A percentile compares a stretch with the other conserved stretches of the same genome.
Evolutionary conservation across 2,888 invertebrate species (phyloP).

Genomic region (Chaetogeoica ovagalla): DNA sequence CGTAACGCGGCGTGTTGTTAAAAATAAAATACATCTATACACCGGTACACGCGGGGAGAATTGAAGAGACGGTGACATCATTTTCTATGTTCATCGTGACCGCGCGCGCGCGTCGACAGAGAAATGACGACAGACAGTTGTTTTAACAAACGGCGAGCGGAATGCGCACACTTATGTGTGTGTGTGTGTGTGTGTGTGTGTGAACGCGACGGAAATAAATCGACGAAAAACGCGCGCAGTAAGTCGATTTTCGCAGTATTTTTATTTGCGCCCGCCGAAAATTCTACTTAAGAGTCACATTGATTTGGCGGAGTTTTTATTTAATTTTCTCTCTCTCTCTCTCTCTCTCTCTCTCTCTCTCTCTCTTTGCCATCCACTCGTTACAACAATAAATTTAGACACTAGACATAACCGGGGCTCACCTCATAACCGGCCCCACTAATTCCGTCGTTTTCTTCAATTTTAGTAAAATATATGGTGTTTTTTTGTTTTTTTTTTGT

Average conservation of each 20-base stretch:
- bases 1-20: not conserved
- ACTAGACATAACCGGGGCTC: conserved; percentile 11
- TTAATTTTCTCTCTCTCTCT: not conserved
- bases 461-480: not conserved
- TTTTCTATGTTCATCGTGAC: conserved; percentile 43
- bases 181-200: too few species aligned
- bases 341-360: not conserved
- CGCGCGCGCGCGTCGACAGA: not conserved
- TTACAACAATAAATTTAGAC: conserved; percentile 44
- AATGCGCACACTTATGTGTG: too few species aligned
- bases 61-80: conserved; percentile 27
- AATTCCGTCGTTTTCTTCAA: conserved; percentile 27
- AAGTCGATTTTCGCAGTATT: conserved; percentile 37
- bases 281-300: conserved; percentile 30
- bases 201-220: conserved; percentile 46
- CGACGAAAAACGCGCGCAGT: conserved; percentile 22
- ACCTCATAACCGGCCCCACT: not conserved
- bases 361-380: conserved; percentile 14
- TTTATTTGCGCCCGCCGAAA: conserved; percentile 24
- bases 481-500: not conserved
- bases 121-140: conserved; percentile 38
- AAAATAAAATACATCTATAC: not conserved
- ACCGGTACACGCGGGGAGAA: too few species aligned
- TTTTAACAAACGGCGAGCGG: conserved; percentile 14
- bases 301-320: conserved; percentile 26